phyloP scores from a whole-genome alignment of 2,113 vertebrate species.

The Pteronura brasiliensis region DNA sequence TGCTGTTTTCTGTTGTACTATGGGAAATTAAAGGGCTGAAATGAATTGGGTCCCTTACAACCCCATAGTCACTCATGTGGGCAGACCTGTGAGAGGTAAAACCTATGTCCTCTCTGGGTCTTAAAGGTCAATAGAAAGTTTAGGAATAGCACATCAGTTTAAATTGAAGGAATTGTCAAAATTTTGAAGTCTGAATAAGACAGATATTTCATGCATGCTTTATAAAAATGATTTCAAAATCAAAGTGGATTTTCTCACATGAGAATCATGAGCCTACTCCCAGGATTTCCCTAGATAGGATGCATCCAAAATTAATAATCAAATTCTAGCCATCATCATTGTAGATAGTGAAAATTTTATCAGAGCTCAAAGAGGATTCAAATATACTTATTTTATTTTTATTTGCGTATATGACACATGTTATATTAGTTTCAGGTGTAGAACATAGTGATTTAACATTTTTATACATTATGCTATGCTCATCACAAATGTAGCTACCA shows the following conservation, averaged over 20 bases:
- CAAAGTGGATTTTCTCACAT: background rate
- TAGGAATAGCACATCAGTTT: background rate
- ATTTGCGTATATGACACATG: background rate
- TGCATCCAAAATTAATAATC: background rate
- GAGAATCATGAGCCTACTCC: background rate
- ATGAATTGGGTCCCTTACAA: conserved; percentile 60
- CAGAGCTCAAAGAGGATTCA: background rate
- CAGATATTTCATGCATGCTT: background rate
- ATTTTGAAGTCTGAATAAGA: background rate
- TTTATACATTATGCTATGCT: background rate
- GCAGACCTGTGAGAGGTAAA: conserved; percentile 69
- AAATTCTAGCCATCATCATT: background rate
- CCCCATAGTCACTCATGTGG: conserved; percentile 61
- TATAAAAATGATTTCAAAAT: conserved; percentile 15
- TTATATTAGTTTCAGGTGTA: background rate
- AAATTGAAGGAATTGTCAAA: conserved; percentile 16
- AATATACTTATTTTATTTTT: background rate
- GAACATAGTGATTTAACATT: background rate
- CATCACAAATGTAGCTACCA: background rate
- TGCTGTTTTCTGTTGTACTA: conserved; percentile 80
- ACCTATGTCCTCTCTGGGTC: conserved; percentile 58
- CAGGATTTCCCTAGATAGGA: background rate
- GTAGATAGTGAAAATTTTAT: background rate
- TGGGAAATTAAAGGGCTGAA: conserved; percentile 81
- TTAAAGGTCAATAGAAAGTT: conserved; percentile 75